These are phyloP conservation scores for Chaetorhynchus papuensis DNA, from an alignment of 2,113 vertebrate genomes.

Conservation along the genomic window DNA sequence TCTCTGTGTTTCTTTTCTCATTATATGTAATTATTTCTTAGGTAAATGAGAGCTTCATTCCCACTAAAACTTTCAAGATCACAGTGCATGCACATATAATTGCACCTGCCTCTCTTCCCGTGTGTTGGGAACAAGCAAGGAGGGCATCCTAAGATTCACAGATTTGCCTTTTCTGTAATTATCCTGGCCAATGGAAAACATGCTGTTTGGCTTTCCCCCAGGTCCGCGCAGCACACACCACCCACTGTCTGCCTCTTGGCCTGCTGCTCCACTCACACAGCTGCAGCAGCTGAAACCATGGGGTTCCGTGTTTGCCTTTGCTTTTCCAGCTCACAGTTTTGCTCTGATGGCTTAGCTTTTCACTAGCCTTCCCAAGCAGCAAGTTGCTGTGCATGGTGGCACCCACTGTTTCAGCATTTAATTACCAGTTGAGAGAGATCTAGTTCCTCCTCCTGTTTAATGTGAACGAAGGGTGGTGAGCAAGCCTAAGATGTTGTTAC, in stretches of 20 bases:
- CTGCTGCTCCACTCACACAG: background rate
- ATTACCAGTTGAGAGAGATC: background rate
- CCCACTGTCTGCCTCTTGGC: fast-evolving
- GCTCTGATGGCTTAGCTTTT: background rate
- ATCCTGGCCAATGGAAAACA: background rate
- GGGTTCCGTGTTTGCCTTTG: background rate
- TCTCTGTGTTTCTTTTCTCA: background rate
- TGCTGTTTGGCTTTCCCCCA: background rate
- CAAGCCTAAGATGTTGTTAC: background rate
- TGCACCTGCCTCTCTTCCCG: background rate
- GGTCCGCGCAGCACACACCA: background rate
- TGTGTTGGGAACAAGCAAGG: background rate
- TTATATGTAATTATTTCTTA: background rate
- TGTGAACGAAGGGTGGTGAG: background rate
- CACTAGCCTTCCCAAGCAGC: background rate
- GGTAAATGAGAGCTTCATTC: background rate
- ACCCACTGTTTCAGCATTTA: background rate
- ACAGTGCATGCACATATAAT: background rate
- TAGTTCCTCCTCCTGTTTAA: background rate
- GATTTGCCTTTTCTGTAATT: background rate
- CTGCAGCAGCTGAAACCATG: background rate
- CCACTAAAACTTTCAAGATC: background rate
- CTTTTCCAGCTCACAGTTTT: background rate
- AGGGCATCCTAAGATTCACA: background rate
- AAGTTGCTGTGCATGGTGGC: background rate